A percentile compares a stretch with the other conserved stretches of the same genome.
These are phyloP conservation scores for Entelurus aequoreus DNA, from an alignment of 2,113 vertebrate genomes.

Conservation along the genomic window DNA sequence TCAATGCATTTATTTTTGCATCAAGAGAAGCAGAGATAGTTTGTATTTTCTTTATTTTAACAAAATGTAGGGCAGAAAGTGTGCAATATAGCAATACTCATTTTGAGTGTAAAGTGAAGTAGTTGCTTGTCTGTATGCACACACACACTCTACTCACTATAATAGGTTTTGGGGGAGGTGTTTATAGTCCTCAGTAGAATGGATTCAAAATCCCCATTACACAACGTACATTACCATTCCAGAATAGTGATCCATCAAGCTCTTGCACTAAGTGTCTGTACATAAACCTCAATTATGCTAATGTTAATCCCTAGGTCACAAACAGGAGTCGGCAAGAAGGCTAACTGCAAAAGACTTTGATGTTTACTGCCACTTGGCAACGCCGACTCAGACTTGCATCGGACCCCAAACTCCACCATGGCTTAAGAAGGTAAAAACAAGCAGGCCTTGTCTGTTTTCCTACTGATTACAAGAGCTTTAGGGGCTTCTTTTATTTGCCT, in stretches of 20 bases:
- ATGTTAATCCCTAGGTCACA: conserved; percentile 71
- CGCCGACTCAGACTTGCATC: conserved; percentile 47
- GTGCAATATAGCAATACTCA: neutral
- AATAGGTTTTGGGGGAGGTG: conserved; percentile 51
- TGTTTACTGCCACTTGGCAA: conserved; percentile 69
- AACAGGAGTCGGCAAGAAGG: conserved; percentile 65
- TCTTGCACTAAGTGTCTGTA: conserved; percentile 67
- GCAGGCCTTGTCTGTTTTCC: conserved; percentile 64
- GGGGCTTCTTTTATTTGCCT: conserved; percentile 65
- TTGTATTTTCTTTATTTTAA: neutral
- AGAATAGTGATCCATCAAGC: conserved; percentile 69
- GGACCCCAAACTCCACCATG: conserved; percentile 62
- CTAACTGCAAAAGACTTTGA: conserved; percentile 70
- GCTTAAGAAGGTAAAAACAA: conserved; percentile 62
- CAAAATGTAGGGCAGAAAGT: conserved; percentile 20
- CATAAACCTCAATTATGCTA: conserved; percentile 79
- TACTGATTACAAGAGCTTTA: conserved; percentile 70
- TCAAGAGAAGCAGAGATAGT: neutral
- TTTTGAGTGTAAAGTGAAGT: neutral
- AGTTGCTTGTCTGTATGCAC: neutral
- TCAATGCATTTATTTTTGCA: too few relatives aligned
- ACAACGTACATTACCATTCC: conserved; percentile 63
- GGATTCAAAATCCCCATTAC: conserved; percentile 70
- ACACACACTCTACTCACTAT: conserved; percentile 30
- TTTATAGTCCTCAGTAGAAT: conserved; percentile 58